Evolutionary conservation across 1,140 invertebrate genomes (phyloP), one percentile per base, ranked within the genome.

Genomic region (Dendrolimus punctatus): DNA sequence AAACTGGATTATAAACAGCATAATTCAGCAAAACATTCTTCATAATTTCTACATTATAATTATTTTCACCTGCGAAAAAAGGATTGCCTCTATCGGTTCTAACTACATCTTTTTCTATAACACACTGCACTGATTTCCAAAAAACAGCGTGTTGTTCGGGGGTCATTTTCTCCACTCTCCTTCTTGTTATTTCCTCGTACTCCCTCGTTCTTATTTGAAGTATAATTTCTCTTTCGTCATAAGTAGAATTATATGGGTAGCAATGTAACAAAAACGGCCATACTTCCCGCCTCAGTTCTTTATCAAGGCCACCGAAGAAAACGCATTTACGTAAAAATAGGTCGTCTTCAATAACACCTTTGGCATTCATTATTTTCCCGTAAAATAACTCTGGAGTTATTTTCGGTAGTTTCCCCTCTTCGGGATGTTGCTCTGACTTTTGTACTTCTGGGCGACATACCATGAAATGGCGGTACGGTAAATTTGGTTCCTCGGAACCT

Each of bases 231-330:
- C 96, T 88, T 70, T 98, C 95, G 47, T 96, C 93, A 69, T 93
- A 94, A 0, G 96, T 96, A 5, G 96, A 97, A 59, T 93, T 92
- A 74, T 95, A 98, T 0, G 95, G 95, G 80, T 96, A 99, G 68
- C 95, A 96, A 66, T 97, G 94, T 4, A 98, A 84, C 4, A 99
- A 88, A 75, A 98, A 98, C 2, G 97, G 96, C 97, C 97, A 98
- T 1, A 97, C 94, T 66, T 96, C 94, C 73, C 94, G 93, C 58
- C 96, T 89, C 23, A 98, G 74, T 38, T 92, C 91, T 51, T 93
- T 92, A 60, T 98, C 95, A 41, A 98, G 88, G 7, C 97, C 96
- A 4, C 95, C 95, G 72, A 98, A 98, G 76, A 98, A 98, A 40
- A 98, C 92, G 44, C 93, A 93, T 86, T 97, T 98, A 55, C 96